Evolutionary conservation across 2,888 invertebrate species (phyloP).

Genomic region (Heliothis peltigera): DNA sequence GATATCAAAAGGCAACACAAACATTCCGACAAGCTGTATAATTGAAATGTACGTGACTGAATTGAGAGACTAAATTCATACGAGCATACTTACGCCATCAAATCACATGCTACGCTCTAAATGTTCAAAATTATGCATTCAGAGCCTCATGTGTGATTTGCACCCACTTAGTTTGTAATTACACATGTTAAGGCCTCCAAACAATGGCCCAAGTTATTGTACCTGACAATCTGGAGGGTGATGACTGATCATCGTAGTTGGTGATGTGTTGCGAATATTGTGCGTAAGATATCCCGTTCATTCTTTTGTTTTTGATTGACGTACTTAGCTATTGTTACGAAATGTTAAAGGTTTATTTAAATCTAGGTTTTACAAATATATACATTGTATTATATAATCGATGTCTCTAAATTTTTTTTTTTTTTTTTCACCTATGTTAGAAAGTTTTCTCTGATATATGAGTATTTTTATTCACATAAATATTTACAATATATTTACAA

Average conservation of each 20-base stretch:
- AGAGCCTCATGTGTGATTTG: constrained; percentile 34
- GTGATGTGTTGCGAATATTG: constrained; percentile 34
- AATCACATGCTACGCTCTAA: constrained; percentile 16
- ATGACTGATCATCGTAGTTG: constrained; percentile 33
- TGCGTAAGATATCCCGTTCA: too few species aligned
- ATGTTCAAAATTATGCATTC: constrained; percentile 32
- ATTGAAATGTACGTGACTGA: neutral
- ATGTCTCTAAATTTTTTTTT: too few species aligned
- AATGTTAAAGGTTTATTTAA: too few species aligned
- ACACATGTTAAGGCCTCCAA: constrained; percentile 45
- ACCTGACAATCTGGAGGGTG: constrained; percentile 42
- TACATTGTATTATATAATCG: too few species aligned
- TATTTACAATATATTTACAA: too few species aligned
- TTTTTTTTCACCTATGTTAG: too few species aligned
- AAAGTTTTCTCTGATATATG: too few species aligned
- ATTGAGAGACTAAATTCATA: neutral
- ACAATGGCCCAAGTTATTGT: constrained; percentile 46
- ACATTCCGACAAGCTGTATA: neutral
- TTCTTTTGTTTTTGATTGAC: too few species aligned
- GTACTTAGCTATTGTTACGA: too few species aligned
- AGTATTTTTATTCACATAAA: too few species aligned
- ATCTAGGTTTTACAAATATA: too few species aligned
- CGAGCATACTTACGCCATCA: neutral
- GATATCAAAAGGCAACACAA: neutral
- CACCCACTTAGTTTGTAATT: constrained; percentile 55